Evolutionary conservation across 2,113 vertebrate species (phyloP), one percentile per base, ranked within the genome.

Genomic region (Petromus typicus): DNA sequence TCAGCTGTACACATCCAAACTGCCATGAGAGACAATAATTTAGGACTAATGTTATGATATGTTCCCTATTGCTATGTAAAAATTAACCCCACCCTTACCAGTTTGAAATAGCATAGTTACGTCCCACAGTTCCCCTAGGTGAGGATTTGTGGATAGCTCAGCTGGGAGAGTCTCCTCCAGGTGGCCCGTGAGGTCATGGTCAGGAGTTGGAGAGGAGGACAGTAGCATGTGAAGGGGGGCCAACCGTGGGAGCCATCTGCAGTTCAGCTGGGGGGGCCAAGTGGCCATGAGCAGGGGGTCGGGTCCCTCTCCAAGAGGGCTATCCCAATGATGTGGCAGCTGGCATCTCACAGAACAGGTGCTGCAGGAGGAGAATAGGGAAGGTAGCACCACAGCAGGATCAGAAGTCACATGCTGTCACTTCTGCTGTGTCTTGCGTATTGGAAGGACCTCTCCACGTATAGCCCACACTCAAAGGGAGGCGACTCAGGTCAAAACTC

Each of bases 121-220:
- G 7, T 34, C 14, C 6, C 13, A 67, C 43, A 5, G 12, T 86
- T 67, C 82, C 80, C 22, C 3, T 32, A 37, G 37, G 6, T 32
- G 32, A 25, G 43, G 45, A n/a, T 61, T 69, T 59, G 18, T 27
- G 25, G 7, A 3, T 30, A 32, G 34, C 25, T 71, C 23, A 8
- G 37, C 54, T 4, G 3, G 7, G n/a, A 13, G 30, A 32, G n/a
- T 48, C 57, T 37, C 56, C 45, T 63, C 59, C 5, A 48, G 37
- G 30, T 34, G 59, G 37, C 3, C 1, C 2, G 0, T 8, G 34
- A 51, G 37, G 37, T 18, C 20, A 40, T 11, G 56, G 32, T 34
- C 7, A n/a, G 40, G 57, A 7, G 0, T 0, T 2, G 40, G 23
- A 61, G 0, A 1, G 27, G 0, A 57, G 56, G 56, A 23, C 14